Percentiles rank a stretch among this genome's conserved stretches.
phyloP scores from a whole-genome alignment of 2,113 vertebrate genomes.

The Egretta garzetta region DNA sequence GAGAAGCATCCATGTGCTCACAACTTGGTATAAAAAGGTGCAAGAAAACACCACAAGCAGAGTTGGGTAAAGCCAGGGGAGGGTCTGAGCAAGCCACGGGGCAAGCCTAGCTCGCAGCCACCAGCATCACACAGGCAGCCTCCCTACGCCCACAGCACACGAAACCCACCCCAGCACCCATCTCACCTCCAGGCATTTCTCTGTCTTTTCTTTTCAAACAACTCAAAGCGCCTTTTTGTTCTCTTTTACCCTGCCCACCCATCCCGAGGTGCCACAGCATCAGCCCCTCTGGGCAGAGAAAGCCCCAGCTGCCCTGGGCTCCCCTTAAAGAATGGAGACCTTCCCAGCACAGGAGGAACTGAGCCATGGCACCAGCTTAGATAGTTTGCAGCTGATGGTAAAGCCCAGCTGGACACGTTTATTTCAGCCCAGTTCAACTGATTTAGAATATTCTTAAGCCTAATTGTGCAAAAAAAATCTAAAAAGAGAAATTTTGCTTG shows the following conservation, averaged over 20 bases:
- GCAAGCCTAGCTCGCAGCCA: not conserved
- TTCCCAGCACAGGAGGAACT: not conserved
- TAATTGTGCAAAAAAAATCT: not conserved
- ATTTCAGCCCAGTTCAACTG: not conserved
- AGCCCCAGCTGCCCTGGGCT: not conserved
- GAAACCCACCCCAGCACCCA: not conserved
- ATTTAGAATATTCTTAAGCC: not conserved
- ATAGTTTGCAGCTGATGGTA: not conserved
- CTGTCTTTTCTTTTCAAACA: not conserved
- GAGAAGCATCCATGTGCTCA: not conserved
- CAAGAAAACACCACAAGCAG: not conserved
- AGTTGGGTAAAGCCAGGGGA: not conserved
- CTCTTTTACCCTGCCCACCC: not conserved
- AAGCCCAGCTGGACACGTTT: not conserved
- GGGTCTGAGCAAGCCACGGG: not conserved
- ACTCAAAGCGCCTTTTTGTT: not conserved
- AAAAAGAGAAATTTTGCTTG: not conserved
- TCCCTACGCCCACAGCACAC: not conserved
- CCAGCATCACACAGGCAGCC: not conserved
- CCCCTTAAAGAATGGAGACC: not conserved
- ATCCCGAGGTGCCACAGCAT: not conserved
- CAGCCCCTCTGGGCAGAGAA: not conserved
- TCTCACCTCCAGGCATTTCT: not conserved
- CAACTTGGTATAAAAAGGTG: not conserved
- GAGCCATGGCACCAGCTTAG: not conserved